Evolutionary conservation across 1,140 invertebrate species (phyloP).

Genomic region (Meloidogyne floridensis): DNA sequence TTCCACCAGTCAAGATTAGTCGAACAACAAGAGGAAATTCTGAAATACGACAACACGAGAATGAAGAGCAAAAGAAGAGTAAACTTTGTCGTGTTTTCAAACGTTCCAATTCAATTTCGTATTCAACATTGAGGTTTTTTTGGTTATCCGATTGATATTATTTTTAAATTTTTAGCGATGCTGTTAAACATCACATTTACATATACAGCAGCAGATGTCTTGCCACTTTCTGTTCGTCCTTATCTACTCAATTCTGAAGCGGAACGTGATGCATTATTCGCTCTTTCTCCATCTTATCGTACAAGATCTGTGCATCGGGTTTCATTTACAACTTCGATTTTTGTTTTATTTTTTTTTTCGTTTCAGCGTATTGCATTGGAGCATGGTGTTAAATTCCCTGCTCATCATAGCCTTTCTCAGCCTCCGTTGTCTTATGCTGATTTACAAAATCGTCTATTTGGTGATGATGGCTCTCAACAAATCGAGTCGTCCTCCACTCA

Average conservation of each 20-base stretch:
- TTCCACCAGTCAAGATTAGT: constrained; percentile 11
- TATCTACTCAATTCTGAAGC: constrained; percentile 87
- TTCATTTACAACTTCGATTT: constrained; percentile 20
- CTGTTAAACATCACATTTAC: constrained; percentile 79
- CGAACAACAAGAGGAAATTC: constrained; percentile 43
- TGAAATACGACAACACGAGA: constrained; percentile 58
- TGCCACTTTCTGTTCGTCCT: constrained; percentile 92
- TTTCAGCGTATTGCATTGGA: constrained; percentile 46
- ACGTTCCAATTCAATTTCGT: constrained; percentile 88
- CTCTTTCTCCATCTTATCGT: constrained; percentile 68
- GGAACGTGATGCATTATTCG: constrained; percentile 89
- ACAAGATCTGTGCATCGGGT: constrained; percentile 41
- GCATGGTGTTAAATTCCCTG: constrained; percentile 46
- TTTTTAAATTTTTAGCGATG: constrained; percentile 77
- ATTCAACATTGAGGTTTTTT: constrained; percentile 71
- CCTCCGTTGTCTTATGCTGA: constrained; percentile 40
- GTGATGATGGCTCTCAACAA: not conserved
- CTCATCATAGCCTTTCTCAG: constrained; percentile 46
- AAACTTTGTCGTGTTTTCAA: constrained; percentile 76
- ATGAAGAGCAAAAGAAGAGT: constrained; percentile 22
- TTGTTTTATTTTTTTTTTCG: constrained; percentile 8
- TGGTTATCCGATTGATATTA: not conserved
- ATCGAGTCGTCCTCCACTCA: not conserved
- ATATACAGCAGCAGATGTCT: constrained; percentile 81
- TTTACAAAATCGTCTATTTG: constrained; percentile 12